phyloP scores from a whole-genome alignment of 1,140 invertebrate genomes.

The Drosophila kohkoa region DNA sequence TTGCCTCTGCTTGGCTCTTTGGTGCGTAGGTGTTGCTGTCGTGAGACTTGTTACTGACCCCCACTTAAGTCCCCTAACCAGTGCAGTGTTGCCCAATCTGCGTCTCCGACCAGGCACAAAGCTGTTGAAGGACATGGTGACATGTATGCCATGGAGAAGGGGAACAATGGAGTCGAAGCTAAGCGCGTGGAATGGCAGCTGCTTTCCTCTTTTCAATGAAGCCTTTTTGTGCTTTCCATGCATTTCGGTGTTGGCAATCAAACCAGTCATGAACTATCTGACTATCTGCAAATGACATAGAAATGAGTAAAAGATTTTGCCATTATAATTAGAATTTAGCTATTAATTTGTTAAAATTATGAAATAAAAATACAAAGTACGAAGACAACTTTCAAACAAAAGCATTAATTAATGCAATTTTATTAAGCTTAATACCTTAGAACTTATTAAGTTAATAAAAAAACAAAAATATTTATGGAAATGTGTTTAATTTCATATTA shows the following conservation, averaged over 20 bases:
- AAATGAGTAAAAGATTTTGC: not conserved
- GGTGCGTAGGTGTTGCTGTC: conserved; percentile 50
- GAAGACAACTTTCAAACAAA: too few relatives aligned
- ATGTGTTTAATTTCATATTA: too few relatives aligned
- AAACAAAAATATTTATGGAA: too few relatives aligned
- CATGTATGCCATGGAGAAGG: conserved; percentile 47
- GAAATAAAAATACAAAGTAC: too few relatives aligned
- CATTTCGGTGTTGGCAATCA: not conserved
- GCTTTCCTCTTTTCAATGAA: conserved; percentile 61
- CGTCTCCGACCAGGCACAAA: conserved; percentile 53
- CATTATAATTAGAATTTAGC: too few relatives aligned
- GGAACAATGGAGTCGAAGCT: not conserved
- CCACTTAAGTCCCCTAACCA: not conserved
- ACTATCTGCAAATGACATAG: not conserved
- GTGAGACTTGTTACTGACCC: conserved; percentile 65
- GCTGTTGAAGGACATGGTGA: conserved; percentile 74
- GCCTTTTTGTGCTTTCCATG: conserved; percentile 24
- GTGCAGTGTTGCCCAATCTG: conserved; percentile 49
- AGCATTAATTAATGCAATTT: too few relatives aligned
- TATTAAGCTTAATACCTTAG: too few relatives aligned
- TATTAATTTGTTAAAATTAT: too few relatives aligned
- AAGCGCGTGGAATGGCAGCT: conserved; percentile 52
- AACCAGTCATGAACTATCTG: not conserved
- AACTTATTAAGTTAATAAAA: too few relatives aligned
- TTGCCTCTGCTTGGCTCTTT: not conserved